Conservation (phyloP, 2,888 invertebrate species). For the Eudemis profundana region DNA sequence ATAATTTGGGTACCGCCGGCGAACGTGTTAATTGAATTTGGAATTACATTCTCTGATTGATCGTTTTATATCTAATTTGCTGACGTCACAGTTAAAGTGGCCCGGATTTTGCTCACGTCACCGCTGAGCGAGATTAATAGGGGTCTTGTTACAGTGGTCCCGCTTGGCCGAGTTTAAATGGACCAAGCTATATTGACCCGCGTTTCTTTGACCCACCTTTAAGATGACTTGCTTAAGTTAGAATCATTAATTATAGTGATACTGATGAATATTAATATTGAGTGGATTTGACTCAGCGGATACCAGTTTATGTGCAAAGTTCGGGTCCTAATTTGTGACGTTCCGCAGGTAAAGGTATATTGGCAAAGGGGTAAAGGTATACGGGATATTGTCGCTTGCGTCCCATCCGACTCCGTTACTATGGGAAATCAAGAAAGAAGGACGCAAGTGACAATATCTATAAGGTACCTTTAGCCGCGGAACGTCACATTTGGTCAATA, state of each 20-base stretch:
- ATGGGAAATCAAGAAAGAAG: too few species aligned
- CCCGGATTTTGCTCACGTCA: conserved; percentile 33
- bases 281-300: background rate
- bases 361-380: too few species aligned
- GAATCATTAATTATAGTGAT: conserved; percentile 28
- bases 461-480: too few species aligned
- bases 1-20: too few species aligned
- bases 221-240: conserved; percentile 25
- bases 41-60: conserved; percentile 37
- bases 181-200: conserved; percentile 15
- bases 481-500: too few species aligned
- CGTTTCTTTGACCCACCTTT: conserved; percentile 33
- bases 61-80: conserved; percentile 40
- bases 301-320: background rate
- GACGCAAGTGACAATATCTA: too few species aligned
- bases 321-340: background rate
- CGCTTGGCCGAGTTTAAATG: background rate
- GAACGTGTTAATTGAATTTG: conserved; percentile 3
- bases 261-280: conserved; percentile 28
- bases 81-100: conserved; percentile 38
- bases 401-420: too few species aligned
- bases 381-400: too few species aligned
- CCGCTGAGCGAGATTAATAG: conserved; percentile 24
- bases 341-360: too few species aligned
- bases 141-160: conserved; percentile 14